Evolutionary conservation across 2,888 invertebrate species (phyloP), one percentile per base, ranked within the genome.

Genomic region (Papilio gigon): DNA sequence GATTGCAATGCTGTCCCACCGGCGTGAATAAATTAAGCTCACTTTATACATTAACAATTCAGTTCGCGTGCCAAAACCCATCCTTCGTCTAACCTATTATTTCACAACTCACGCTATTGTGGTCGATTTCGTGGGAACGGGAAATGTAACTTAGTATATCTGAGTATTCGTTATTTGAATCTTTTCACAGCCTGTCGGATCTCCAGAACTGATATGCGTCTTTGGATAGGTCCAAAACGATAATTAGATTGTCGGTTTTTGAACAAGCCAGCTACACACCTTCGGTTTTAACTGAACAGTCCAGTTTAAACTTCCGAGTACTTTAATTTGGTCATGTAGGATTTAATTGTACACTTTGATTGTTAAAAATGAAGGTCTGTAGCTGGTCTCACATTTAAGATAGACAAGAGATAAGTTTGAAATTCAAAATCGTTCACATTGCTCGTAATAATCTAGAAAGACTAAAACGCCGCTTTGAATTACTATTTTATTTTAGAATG

Each of bases 51-150:
- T 70, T 70, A 65, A 35, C 61, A 72, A 74, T 75, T 75, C 74
- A 70, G 67, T 68, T 74, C 71, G 76, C 76, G 75, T 75, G 76
- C 72, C 71, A 70, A 71, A 72, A 69, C 72, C 71, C 75, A 73
- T 75, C 67, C 69, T 65, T 65, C 69, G 61, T 33, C 61, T 64
- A 70, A 70, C 71, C 76, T 78, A 81, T 81, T 80, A 81, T 84
- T 82, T 79, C 75, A 76, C 81, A 77, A 79, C 79, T 79, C 82
- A 80, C 74, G 74, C 67, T 59, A 65, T 71, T 63, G 68, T 53
- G 60, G 17, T 75, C 80, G 78, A 77, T 81, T 85, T 85, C 88
- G 87, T 88, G 88, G 84, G 88, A 88, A 88, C 83, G 75, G 72
- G 72, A 73, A 71, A 73, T 75, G 71, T 80, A 76, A 71, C 74